phyloP scores from a whole-genome alignment of 2,113 vertebrate genomes.

The Phodopus roborovskii region DNA sequence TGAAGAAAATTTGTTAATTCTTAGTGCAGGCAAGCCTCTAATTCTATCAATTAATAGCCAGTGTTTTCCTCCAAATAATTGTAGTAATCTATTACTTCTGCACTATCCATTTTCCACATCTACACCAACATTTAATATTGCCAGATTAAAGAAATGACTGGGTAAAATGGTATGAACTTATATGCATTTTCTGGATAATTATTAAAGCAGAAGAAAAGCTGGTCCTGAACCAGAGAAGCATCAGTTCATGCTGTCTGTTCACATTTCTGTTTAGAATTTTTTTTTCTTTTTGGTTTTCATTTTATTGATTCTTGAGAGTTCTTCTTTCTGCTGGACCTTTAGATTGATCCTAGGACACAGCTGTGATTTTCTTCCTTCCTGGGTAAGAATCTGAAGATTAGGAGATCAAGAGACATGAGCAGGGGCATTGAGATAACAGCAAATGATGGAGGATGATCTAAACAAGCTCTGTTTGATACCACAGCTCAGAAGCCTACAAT shows the following conservation, averaged over 20 bases:
- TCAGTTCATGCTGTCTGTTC: background rate
- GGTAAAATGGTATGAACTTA: background rate
- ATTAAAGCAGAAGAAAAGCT: background rate
- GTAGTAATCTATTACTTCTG: background rate
- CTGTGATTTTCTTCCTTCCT: conserved; percentile 28
- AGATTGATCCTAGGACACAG: background rate
- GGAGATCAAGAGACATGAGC: background rate
- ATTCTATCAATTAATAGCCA: background rate
- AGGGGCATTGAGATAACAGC: background rate
- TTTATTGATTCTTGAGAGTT: conserved; percentile 25
- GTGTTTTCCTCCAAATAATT: background rate
- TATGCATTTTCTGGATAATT: conserved; percentile 2
- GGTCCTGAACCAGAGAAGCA: background rate
- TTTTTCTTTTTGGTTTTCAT: background rate
- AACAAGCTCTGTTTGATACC: background rate
- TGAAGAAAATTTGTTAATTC: background rate
- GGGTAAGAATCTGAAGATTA: conserved; percentile 15
- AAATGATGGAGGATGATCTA: background rate
- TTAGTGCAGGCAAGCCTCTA: background rate
- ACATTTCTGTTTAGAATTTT: conserved; percentile 12
- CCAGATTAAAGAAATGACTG: background rate
- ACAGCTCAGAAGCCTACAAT: background rate
- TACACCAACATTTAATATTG: background rate
- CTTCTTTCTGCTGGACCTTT: background rate
- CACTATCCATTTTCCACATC: background rate